Base-by-base conservation (phyloP, 1,140 invertebrate species). In the Drosophila gunungcola region DNA sequence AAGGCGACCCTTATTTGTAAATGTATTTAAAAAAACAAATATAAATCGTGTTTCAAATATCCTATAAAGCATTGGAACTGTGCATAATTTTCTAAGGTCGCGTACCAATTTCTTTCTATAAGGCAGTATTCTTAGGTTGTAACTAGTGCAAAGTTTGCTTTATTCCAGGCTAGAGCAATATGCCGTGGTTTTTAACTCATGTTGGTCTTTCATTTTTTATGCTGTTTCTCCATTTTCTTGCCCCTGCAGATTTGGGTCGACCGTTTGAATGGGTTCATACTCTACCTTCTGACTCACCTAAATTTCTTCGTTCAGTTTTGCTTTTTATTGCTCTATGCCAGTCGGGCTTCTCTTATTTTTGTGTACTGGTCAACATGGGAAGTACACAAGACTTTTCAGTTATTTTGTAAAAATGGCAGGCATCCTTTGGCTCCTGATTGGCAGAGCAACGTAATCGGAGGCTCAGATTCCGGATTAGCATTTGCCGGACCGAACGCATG, bases 171-270 rank as follows among this genome's bases (percentile, higher is more conserved):
- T 55, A 58, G 38, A 55, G 57, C 43, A 63, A 48, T 41, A 63
- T 51, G 11, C 58, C 21, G 39, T 48, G 52, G 43, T 13, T 69
- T 57, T 42, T 36, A 57, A 43, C 69, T 80, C 58, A 67, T 63
- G 55, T 58, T 53, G 57, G 34, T 69, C 36, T 46, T 69, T 48
- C 27, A 29, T 42, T 53, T 65, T 77, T 58, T 69, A 54, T 77
- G 62, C 81, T 78, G 60, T 86, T 89, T 82, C 73, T 73, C 64
- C 55, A 68, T 77, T 84, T 74, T 69, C 73, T 53, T 74, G 55
- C 53, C 34, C 12, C 39, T 64, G 42, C 58, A 27, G 45, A 74
- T 75, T 75, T 74, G 34, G 55, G 72, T 60, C 69, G 48, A 42
- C 57, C 57, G 29, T 36, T 25, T 70, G n/a, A 70, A 70, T 70